Evolutionary conservation across 2,888 invertebrate genomes (phyloP), one percentile per base, ranked within the genome.

Genomic region (Allacma fusca): DNA sequence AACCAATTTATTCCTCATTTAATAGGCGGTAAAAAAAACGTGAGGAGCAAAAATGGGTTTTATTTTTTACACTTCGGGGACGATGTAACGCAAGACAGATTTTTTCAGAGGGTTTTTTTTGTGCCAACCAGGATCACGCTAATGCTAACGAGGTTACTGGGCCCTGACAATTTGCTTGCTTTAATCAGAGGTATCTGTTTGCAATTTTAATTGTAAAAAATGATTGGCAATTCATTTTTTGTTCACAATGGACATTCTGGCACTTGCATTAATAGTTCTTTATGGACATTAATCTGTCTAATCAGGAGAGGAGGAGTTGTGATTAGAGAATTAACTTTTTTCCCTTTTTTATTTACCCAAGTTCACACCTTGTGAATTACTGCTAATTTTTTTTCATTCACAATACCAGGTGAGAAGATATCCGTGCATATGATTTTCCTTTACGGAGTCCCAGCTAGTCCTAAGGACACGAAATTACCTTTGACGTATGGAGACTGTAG

Each of bases 71-170:
- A 50, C 50, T 2, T 1, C 50, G 50, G 50, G n/a, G 50, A 50
- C 4, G 50, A 50, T 50, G 1, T 16, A 12, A 50, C 2, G 2
- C n/a, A 50, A 16, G 4, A n/a, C 7, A 50, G 19, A 50, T 19
- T 50, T n/a, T 50, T 12, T 50, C 2, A 50, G 4, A 50, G 19
- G 4, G 2, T 12, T 50, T 50, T 50, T 50, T 50, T 50, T 50
- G 2, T n/a, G 2, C 2, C n/a, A 50, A 50, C 50, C 50, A 50
- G 50, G 50, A 50, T 50, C 50, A 50, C 1, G 50, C 9, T 50
- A 50, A 50, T 50, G 50, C 50, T 50, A 50, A 50, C 50, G 50
- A 50, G 50, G 50, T n/a, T 50, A 50, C 16, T 50, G 4, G 34
- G 9, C 5, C 50, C 19, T 9, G 2, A 1, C 50, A 50, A n/a